Evolutionary conservation across 1,140 invertebrate species (phyloP).

Genomic region (Parapsyche elsis): DNA sequence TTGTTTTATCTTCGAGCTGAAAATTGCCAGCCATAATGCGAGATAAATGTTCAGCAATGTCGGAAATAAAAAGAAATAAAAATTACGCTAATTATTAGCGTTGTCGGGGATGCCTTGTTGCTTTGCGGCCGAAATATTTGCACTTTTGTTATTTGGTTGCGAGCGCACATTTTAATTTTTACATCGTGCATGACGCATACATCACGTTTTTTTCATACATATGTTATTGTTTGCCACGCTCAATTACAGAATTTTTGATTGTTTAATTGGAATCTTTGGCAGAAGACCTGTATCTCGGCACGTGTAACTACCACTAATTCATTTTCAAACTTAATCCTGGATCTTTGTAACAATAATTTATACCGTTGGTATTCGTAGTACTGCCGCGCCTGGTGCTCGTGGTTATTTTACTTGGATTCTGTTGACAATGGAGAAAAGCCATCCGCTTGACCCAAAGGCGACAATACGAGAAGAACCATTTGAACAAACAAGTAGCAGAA

Average conservation of each 20-base stretch:
- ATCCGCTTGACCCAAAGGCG: not conserved
- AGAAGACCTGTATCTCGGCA: too few relatives aligned
- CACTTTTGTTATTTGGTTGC: constrained; percentile 1
- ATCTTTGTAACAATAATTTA: too few relatives aligned
- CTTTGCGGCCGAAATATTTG: not conserved
- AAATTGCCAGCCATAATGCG: constrained; percentile 6
- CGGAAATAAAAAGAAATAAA: not conserved
- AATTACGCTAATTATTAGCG: not conserved
- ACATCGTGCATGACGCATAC: not conserved
- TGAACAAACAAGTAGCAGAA: constrained; percentile 5
- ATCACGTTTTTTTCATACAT: not conserved
- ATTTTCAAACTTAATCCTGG: too few relatives aligned
- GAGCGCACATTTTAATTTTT: constrained; percentile 22
- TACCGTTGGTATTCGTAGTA: too few relatives aligned
- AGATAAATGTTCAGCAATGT: constrained; percentile 7
- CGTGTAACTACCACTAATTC: too few relatives aligned
- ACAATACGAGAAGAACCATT: not conserved
- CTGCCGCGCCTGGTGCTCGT: not conserved
- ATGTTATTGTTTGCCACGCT: not conserved
- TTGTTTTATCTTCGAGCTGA: constrained; percentile 6
- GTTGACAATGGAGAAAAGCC: not conserved
- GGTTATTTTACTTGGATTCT: not conserved
- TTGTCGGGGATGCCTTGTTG: not conserved
- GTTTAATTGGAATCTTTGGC: not conserved
- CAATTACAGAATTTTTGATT: not conserved